phyloP scores from a whole-genome alignment of 2,113 vertebrate genomes.

The Nyctereutes procyonoides region DNA sequence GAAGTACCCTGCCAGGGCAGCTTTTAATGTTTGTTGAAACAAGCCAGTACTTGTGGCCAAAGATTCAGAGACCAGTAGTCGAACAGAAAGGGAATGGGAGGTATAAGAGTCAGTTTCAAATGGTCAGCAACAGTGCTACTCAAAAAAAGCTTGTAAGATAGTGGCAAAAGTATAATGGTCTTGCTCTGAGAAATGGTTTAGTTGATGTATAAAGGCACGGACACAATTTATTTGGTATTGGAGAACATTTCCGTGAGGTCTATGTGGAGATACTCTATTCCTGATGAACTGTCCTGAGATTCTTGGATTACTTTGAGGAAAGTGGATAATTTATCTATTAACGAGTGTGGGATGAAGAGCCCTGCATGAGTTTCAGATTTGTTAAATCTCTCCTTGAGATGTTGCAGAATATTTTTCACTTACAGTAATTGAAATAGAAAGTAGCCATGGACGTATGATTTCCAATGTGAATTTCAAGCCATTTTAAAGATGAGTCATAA shows the following conservation, averaged over 20 bases:
- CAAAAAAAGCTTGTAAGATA: accelerated
- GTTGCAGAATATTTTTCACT: not conserved
- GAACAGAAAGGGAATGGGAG: not conserved
- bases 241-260: accelerated
- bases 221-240: accelerated
- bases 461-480: not conserved
- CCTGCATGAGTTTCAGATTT: too few species aligned
- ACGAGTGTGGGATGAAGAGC: too few species aligned
- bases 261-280: not conserved
- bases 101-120: not conserved
- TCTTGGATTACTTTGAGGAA: not conserved
- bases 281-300: not conserved
- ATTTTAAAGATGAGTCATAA: not conserved
- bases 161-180: accelerated
- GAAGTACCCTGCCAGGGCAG: not conserved
- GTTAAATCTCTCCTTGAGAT: not conserved
- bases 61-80: not conserved
- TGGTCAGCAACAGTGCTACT: accelerated
- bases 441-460: not conserved
- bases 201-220: not conserved
- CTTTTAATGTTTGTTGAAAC: not conserved
- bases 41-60: not conserved
- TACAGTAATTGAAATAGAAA: not conserved
- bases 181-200: too few species aligned
- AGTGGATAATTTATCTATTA: accelerated